Evolutionary conservation across 2,888 invertebrate genomes (phyloP).

Genomic region (Thecophora atra): DNA sequence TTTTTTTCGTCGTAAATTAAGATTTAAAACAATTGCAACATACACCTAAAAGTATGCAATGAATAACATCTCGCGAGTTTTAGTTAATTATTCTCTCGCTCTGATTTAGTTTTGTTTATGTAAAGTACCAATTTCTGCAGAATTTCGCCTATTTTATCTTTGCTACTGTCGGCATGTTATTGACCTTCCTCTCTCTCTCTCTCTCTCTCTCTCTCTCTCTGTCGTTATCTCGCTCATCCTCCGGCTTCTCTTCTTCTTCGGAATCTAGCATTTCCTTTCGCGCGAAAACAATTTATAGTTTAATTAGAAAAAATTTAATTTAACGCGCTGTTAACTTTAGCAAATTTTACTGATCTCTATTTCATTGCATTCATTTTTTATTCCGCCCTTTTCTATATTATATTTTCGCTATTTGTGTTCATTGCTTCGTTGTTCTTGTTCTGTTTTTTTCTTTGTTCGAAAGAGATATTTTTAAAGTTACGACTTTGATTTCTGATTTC

Average conservation of each 20-base stretch:
- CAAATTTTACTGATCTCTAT: conserved; percentile 28
- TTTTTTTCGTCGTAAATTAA: not conserved
- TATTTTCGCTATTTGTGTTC: conserved; percentile 3
- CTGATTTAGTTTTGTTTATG: not conserved
- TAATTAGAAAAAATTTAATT: conserved; percentile 48
- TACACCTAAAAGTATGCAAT: conserved; percentile 12
- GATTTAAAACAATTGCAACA: not conserved
- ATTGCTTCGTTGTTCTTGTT: conserved; percentile 6
- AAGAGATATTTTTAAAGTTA: not conserved
- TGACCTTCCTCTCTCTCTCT: not conserved
- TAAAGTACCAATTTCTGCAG: not conserved
- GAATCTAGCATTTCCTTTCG: not conserved
- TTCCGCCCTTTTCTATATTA: conserved; percentile 11
- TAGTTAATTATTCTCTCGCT: conserved; percentile 7
- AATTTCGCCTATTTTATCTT: too few species aligned
- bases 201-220: not conserved
- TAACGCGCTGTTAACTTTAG: conserved; percentile 43
- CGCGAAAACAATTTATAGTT: conserved; percentile 42
- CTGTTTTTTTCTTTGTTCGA: not conserved
- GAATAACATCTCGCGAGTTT: conserved; percentile 28
- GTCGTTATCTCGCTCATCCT: not conserved
- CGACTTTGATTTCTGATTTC: conserved; percentile 25
- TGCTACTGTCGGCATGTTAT: too few species aligned
- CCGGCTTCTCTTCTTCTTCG: not conserved
- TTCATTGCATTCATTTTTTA: conserved; percentile 18